phyloP scores from a whole-genome alignment of 2,888 invertebrate genomes.

The Macaria notata region DNA sequence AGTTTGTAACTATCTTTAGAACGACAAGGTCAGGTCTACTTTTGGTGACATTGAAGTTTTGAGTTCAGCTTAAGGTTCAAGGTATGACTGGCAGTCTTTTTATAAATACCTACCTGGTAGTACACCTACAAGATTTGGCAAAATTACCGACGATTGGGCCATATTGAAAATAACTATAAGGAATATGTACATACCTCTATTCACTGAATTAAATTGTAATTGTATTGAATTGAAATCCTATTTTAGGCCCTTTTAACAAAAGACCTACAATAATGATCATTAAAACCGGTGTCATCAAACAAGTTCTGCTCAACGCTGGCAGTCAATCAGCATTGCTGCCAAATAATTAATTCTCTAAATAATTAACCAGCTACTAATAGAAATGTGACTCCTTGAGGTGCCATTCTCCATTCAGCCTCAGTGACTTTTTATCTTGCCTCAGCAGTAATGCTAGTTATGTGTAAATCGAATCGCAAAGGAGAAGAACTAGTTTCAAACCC shows the following conservation, averaged over 20 bases:
- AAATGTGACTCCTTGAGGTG: slow-evolving; percentile 13
- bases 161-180: too few species aligned
- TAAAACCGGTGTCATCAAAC: neutral
- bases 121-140: too few species aligned
- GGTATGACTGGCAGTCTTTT: too few species aligned
- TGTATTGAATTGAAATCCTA: too few species aligned
- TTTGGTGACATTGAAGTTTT: too few species aligned
- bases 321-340: slow-evolving; percentile 8
- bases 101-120: too few species aligned
- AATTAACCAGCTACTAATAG: slow-evolving; percentile 10
- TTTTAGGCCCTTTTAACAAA: too few species aligned
- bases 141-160: too few species aligned
- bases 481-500: slow-evolving; percentile 43
- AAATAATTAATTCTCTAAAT: slow-evolving; percentile 15
- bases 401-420: slow-evolving; percentile 16
- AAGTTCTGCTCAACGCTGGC: slow-evolving; percentile 5
- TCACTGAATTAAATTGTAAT: too few species aligned
- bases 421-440: slow-evolving; percentile 21
- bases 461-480: slow-evolving; percentile 56
- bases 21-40: slow-evolving; percentile 13
- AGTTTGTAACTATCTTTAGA: slow-evolving; percentile 10
- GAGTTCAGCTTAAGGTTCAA: too few species aligned
- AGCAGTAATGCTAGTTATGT: slow-evolving; percentile 42
- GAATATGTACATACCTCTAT: too few species aligned
- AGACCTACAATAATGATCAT: too few species aligned